phyloP scores from a whole-genome alignment of 2,113 vertebrate genomes.

The Heterocephalus glaber region DNA sequence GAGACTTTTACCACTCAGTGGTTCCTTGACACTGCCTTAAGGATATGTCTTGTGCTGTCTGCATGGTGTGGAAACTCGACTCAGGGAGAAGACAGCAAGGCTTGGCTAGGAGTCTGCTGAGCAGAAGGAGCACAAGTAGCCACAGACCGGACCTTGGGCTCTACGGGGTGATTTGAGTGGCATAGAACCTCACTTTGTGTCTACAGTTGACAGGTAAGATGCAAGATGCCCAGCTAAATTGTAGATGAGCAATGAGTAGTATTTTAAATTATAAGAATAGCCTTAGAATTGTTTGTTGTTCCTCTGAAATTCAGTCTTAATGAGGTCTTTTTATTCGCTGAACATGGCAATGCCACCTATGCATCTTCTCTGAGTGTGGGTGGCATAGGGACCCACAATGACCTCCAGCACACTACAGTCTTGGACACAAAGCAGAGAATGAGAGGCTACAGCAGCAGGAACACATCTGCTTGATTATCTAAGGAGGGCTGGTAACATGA shows the following conservation, averaged over 20 bases:
- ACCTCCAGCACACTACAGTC: neutral
- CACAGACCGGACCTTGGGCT: neutral
- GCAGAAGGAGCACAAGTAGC: neutral
- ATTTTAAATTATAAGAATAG: neutral
- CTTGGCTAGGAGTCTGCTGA: neutral
- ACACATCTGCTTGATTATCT: fast-evolving
- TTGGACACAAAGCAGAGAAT: neutral
- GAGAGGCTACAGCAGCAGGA: neutral
- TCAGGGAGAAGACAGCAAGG: neutral
- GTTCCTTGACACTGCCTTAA: neutral
- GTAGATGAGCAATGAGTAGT: neutral
- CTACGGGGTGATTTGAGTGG: neutral
- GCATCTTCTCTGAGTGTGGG: neutral
- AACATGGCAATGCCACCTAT: too few relatives aligned
- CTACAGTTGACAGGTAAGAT: neutral
- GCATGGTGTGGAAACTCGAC: too few relatives aligned
- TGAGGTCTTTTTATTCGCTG: neutral
- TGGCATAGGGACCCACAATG: neutral
- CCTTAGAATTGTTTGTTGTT: neutral
- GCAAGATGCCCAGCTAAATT: neutral
- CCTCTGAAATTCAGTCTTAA: neutral
- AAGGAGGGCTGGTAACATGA: neutral
- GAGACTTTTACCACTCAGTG: neutral
- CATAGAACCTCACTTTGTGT: neutral
- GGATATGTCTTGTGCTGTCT: neutral